These are phyloP conservation scores for Drosophila malerkotliana DNA, from an alignment of 1,140 invertebrate species.

Conservation along the genomic window DNA sequence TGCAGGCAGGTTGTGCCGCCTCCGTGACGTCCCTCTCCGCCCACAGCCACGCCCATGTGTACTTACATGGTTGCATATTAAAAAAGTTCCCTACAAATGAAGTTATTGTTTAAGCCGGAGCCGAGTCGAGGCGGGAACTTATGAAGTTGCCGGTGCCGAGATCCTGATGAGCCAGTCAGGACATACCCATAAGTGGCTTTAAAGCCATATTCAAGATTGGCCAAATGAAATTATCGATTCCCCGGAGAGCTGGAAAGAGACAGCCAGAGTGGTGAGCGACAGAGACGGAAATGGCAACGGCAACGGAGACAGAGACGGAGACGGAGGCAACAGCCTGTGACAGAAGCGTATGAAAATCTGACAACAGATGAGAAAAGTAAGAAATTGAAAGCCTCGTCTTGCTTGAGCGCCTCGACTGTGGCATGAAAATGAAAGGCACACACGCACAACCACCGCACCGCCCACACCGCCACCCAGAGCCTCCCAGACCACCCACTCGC, in stretches of 20 bases:
- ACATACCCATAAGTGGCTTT: slow-evolving; percentile 24
- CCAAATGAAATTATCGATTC: slow-evolving; percentile 65
- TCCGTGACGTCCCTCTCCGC: background rate
- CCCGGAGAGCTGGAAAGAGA: background rate
- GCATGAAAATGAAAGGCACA: slow-evolving; percentile 28
- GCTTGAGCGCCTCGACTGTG: slow-evolving; percentile 44
- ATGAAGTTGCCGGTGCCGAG: slow-evolving; percentile 7
- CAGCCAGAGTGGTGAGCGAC: background rate
- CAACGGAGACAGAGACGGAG: background rate
- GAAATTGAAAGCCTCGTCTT: slow-evolving; percentile 64
- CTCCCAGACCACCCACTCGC: background rate
- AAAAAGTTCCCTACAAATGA: slow-evolving; percentile 49
- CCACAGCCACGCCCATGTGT: background rate
- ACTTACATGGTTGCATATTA: slow-evolving; percentile 35
- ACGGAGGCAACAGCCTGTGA: background rate
- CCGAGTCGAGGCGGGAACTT: slow-evolving; percentile 7
- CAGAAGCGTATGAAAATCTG: slow-evolving; percentile 67
- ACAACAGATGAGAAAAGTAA: slow-evolving; percentile 60
- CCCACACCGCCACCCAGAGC: background rate
- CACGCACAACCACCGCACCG: slow-evolving; percentile 4
- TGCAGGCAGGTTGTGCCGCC: slow-evolving; percentile 18
- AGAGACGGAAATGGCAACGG: no score
- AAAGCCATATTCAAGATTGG: slow-evolving; percentile 18
- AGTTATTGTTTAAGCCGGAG: slow-evolving; percentile 40
- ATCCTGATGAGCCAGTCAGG: slow-evolving; percentile 3